phyloP scores from a whole-genome alignment of 2,113 vertebrate species.

The Melanotaenia duboulayi region DNA sequence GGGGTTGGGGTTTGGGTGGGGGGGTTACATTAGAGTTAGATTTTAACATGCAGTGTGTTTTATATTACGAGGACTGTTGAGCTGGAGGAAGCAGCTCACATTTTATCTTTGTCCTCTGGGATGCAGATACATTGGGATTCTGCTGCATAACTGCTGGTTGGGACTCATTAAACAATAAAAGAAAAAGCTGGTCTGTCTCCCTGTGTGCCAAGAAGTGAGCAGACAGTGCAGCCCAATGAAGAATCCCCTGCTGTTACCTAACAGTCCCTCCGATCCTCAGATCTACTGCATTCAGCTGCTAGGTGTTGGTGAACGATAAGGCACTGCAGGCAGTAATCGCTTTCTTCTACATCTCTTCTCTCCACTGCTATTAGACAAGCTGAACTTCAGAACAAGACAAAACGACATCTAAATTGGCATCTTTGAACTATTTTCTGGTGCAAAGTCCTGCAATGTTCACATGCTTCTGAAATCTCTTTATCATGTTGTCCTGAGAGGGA shows the following conservation, averaged over 20 bases:
- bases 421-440: constrained; percentile 38
- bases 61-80: constrained; percentile 25
- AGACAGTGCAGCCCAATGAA: constrained; percentile 38
- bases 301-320: constrained; percentile 47
- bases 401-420: constrained; percentile 66
- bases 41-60: constrained; percentile 66
- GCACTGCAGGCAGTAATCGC: constrained; percentile 35
- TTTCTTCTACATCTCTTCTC: constrained; percentile 45
- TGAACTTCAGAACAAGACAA: constrained; percentile 58
- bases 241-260: constrained; percentile 47
- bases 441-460: constrained; percentile 18
- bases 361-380: constrained; percentile 47
- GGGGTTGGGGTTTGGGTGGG: too few relatives aligned
- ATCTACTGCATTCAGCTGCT: constrained; percentile 37
- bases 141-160: constrained; percentile 8
- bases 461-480: constrained; percentile 28
- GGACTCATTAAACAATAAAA: constrained; percentile 35
- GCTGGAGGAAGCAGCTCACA: constrained; percentile 14
- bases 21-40: constrained; percentile 44
- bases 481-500: constrained; percentile 18
- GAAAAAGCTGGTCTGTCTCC: not conserved
- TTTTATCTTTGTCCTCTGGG: constrained; percentile 19
- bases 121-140: constrained; percentile 35
- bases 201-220: constrained; percentile 14
- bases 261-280: constrained; percentile 22